Percentiles rank a stretch among this genome's conserved stretches.
Conservation (phyloP, 2,797 vertebrate species). For the Distichodus sexfasciatus region DNA sequence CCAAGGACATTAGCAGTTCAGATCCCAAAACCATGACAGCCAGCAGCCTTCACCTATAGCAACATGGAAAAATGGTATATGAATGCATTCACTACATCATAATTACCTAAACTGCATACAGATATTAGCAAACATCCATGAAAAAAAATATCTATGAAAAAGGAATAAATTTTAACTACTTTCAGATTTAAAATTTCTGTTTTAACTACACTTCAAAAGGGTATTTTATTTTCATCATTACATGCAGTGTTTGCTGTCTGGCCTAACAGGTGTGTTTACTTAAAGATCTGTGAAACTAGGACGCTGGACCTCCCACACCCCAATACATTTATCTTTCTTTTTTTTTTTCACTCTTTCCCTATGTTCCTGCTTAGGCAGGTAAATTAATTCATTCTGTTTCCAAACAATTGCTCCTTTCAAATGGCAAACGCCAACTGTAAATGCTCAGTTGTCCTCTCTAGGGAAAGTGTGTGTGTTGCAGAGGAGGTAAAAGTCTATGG, state of each 20-base stretch:
- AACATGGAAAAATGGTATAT: too few species aligned
- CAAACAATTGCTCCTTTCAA: slow-evolving; percentile 72
- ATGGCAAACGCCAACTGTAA: slow-evolving; percentile 33
- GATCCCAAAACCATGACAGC: too few species aligned
- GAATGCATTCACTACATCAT: too few species aligned
- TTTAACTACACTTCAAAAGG: too few species aligned
- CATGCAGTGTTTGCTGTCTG: slow-evolving; percentile 6
- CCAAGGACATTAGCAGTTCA: too few species aligned
- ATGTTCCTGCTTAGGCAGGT: slow-evolving; percentile 63
- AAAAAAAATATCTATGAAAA: too few species aligned
- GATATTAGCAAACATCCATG: too few species aligned
- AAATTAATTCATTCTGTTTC: slow-evolving; percentile 77
- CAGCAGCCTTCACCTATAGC: too few species aligned
- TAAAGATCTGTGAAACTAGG: slow-evolving; percentile 77
- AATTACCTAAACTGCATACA: too few species aligned
- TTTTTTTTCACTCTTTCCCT: slow-evolving; percentile 39
- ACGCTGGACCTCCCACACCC: slow-evolving; percentile 65
- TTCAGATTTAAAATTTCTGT: too few species aligned
- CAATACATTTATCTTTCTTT: slow-evolving; percentile 65
- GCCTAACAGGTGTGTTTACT: slow-evolving; percentile 40
- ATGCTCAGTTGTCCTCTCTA: slow-evolving; percentile 28
- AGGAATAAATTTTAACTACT: background rate
- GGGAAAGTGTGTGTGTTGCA: slow-evolving; percentile 39
- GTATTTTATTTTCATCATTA: background rate
- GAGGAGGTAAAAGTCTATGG: slow-evolving; percentile 22